A percentile compares a stretch with the other conserved stretches of the same genome.
phyloP scores from a whole-genome alignment of 2,888 invertebrate species.

The Drosophila ochracea region DNA sequence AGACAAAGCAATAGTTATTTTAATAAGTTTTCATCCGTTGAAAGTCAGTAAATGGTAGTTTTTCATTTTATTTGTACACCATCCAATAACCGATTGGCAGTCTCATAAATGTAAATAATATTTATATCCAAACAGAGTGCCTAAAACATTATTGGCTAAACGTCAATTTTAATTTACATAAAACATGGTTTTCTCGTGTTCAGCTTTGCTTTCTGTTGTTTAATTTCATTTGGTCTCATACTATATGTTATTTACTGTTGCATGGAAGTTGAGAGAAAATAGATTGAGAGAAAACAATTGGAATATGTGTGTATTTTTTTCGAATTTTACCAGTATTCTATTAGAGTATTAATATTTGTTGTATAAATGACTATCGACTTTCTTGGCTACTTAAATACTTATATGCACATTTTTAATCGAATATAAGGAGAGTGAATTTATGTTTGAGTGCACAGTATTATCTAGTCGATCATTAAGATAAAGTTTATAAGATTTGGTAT shows the following conservation, averaged over 20 bases:
- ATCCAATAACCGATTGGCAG: conserved; percentile 19
- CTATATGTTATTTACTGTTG: conserved; percentile 22
- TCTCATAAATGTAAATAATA: conserved; percentile 34
- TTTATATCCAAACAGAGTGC: conserved; percentile 41
- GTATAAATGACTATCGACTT: background rate
- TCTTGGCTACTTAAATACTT: background rate
- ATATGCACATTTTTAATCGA: background rate
- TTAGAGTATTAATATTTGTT: background rate
- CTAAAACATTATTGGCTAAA: conserved; percentile 24
- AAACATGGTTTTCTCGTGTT: conserved; percentile 65
- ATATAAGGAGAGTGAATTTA: background rate
- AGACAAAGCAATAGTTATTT: background rate
- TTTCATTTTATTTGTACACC: conserved; percentile 10
- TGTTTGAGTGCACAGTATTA: background rate
- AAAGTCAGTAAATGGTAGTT: background rate
- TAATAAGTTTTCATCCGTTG: background rate
- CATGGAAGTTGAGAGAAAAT: background rate
- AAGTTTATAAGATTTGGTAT: background rate
- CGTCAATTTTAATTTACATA: conserved; percentile 75
- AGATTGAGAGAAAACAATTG: background rate
- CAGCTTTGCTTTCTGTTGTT: conserved; percentile 27
- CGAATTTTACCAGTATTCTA: background rate
- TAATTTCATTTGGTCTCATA: conserved; percentile 18
- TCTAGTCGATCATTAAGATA: background rate
- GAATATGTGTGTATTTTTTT: background rate